phyloP scores from a whole-genome alignment of 1,140 invertebrate species.

The Tetramorium parvispinum region DNA sequence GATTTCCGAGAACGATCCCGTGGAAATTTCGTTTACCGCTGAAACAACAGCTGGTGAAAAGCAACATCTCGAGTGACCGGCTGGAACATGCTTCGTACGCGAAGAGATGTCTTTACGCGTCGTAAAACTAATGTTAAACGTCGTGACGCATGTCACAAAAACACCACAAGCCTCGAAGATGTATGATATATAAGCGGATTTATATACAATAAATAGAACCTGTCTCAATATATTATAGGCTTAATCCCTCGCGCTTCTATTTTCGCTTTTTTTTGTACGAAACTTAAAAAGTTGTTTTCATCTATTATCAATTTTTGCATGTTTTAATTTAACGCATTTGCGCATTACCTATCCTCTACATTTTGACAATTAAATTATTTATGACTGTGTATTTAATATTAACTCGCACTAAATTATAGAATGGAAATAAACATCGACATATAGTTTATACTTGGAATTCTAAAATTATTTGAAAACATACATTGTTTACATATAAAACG shows the following conservation, averaged over 20 bases:
- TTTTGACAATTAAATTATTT: background rate
- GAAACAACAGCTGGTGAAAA: constrained; percentile 50
- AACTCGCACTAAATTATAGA: background rate
- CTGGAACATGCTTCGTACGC: constrained; percentile 19
- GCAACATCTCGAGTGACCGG: constrained; percentile 39
- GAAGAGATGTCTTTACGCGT: constrained; percentile 37
- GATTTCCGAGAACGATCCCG: constrained; percentile 37
- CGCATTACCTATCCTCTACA: background rate
- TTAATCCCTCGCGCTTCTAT: background rate
- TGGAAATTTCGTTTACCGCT: constrained; percentile 42
- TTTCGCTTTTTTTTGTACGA: background rate
- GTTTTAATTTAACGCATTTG: background rate
- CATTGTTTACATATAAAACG: background rate
- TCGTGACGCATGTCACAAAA: constrained; percentile 19
- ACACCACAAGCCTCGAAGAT: background rate
- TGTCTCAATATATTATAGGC: background rate
- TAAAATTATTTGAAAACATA: background rate
- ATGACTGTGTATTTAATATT: background rate
- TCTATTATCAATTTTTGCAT: constrained; percentile 1
- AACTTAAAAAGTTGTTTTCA: background rate
- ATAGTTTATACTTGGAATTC: background rate
- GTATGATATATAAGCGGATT: constrained; percentile 6
- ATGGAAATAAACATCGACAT: background rate
- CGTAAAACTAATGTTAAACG: constrained; percentile 41
- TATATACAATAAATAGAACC: background rate